A percentile compares a stretch with the other conserved stretches of the same genome.
Conservation (phyloP, 2,888 invertebrate species). For the Cynaeus angustus region DNA sequence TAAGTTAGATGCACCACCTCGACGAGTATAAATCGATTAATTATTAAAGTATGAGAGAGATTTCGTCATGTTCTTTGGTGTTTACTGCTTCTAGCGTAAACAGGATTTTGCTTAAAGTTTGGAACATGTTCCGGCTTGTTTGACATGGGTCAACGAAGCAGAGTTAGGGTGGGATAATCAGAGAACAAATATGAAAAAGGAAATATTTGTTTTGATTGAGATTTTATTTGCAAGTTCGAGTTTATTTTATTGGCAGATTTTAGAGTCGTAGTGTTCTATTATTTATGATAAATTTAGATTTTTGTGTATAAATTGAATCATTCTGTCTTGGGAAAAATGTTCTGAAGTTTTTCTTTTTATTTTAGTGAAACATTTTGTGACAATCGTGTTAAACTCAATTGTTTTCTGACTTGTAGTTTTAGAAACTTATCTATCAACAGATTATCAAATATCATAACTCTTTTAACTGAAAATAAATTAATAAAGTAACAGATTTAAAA, state of each 20-base stretch:
- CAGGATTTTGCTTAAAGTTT: background rate
- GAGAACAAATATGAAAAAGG: background rate
- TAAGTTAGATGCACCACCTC: conserved; percentile 7
- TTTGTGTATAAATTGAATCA: no score
- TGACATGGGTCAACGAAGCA: background rate
- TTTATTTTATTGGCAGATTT: background rate
- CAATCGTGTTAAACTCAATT: no score
- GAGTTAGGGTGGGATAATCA: background rate
- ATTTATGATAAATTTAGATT: no score
- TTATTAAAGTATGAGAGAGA: conserved; percentile 4
- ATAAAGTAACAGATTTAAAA: no score
- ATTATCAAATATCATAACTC: no score
- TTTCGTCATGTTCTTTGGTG: background rate
- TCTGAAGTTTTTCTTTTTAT: no score
- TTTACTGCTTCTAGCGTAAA: background rate
- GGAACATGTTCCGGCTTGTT: conserved; percentile 5
- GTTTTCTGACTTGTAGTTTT: no score
- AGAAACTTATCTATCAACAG: no score
- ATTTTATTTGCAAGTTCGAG: background rate
- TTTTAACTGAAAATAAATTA: no score
- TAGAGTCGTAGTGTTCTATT: no score
- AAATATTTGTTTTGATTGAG: background rate
- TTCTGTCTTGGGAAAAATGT: no score
- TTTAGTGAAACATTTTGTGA: no score
- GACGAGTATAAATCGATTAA: conserved; percentile 19